These are phyloP conservation scores for Metacarcinus magister DNA, from an alignment of 2,888 invertebrate species.

Conservation along the genomic window DNA sequence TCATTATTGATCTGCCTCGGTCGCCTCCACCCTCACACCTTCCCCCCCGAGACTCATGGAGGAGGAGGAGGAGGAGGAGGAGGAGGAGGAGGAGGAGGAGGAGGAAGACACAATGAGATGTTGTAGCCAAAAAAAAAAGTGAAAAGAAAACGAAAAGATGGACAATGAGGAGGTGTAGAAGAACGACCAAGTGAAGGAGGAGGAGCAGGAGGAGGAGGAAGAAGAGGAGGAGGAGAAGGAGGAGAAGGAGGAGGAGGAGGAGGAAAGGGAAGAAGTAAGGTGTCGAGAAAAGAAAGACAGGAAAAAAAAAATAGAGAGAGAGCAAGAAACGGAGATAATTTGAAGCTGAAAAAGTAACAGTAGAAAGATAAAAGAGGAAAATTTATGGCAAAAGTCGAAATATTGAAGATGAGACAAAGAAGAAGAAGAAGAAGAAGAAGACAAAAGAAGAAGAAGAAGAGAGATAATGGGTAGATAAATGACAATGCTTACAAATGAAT, in stretches of 20 bases:
- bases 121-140: background rate
- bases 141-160: slow-evolving; percentile 14
- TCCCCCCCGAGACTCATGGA: background rate
- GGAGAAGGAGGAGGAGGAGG: background rate
- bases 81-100: background rate
- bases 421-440: no score
- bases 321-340: background rate
- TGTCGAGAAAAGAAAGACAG: background rate
- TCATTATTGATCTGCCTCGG: background rate
- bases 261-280: background rate
- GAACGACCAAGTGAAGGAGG: background rate
- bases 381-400: no score
- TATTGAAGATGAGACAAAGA: no score
- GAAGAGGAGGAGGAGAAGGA: background rate
- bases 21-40: background rate
- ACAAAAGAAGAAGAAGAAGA: no score
- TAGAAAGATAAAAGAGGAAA: no score
- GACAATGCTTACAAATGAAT: no score
- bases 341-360: no score
- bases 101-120: background rate
- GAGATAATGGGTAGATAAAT: no score
- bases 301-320: background rate
- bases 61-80: slow-evolving; percentile 14
- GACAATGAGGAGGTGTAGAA: background rate
- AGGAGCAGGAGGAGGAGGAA: slow-evolving; percentile 21